Evolutionary conservation across 2,113 vertebrate species (phyloP), one percentile per base, ranked within the genome.

Genomic region (Promerops cafer): DNA sequence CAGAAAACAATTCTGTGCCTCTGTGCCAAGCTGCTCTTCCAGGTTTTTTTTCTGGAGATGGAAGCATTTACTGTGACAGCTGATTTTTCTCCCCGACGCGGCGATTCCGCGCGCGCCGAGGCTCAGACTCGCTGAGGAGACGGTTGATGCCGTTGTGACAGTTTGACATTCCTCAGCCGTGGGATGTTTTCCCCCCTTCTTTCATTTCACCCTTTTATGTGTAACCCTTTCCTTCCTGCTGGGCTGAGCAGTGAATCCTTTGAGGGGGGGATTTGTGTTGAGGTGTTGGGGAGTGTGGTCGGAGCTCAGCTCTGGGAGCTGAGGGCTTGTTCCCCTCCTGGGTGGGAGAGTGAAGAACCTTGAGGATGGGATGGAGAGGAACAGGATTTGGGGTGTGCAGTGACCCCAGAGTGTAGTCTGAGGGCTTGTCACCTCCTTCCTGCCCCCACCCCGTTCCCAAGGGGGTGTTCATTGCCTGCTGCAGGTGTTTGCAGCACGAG

Each of bases 101-200:
- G 87, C 27, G 61, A 64, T 91, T 57, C 80, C 37, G 79, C 28
- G n/a, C 40, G 40, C 4, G 8, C 92, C 14, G 22, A 53, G 63
- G 49, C 94, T 97, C 93, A 96, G 94, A 9, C 94, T 90, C 20
- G 52, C 85, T 63, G 91, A 97, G 95, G 96, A 95, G 89, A 91
- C 12, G 50, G 28, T 16, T 96, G 96, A 96, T 96, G 94, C 84
- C 16, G 1, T 22, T 88, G 92, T 95, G 93, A 93, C 88, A 93
- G 92, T 74, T 88, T 81, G 93, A 92, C 83, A 69, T 93, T 93
- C 90, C 85, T 89, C 44, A 75, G 56, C 49, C 6, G 9, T 83
- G 94, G 92, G 94, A 81, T 86, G 85, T 27, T 71, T 83, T 61
- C n/a, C 47, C 70, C 71, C 35, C 75, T 94, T 77, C 86, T 92